Base-by-base conservation (phyloP, 2,113 vertebrate species). In the Pelmatolapia mariae region DNA sequence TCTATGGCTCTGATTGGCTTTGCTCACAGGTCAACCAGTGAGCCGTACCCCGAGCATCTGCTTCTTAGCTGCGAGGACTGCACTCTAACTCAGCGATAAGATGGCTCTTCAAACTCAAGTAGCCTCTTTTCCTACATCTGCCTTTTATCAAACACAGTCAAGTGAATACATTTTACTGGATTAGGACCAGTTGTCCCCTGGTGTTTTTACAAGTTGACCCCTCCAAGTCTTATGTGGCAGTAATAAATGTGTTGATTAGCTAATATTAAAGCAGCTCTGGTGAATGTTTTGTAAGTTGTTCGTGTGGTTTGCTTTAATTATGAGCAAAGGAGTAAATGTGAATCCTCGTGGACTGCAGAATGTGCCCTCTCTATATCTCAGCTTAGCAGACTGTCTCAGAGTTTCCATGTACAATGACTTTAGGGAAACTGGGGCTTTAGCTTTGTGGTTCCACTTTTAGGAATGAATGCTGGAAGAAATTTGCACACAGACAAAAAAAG, bases 251-350 rank as follows among this genome's bases (percentile, higher is more conserved):
- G 82, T 85, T 93, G 82, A 90, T 92, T 91, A 80, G 57, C 94
- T 91, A 92, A 93, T 92, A 91, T 91, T 91, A 88, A 66, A 94
- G 90, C 82, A 81, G 66, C 38, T 33, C 13, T 26, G 13, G 76
- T 95, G 79, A 93, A 95, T 94, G 88, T 89, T 87, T 93, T n/a
- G 90, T 59, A 26, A 57, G 47, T 54, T 84, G 79, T 87, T 82
- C 7, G 24, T 86, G 59, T 26, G n/a, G 83, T 93, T 93, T 90
- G 88, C 84, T 90, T 87, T 92, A 93, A 86, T 91, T 85, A 90
- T 92, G 85, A 92, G 76, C 36, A 85, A 85, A 89, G 79, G 78
- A 50, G 18, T 89, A 81, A 81, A 87, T 88, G 81, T 68, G 82
- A 89, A 83, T 83, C n/a, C 71, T 81, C 13, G 40, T 76, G 78